Conservation (phyloP, 2,113 vertebrate genomes). For the Camelus bactrianus region DNA sequence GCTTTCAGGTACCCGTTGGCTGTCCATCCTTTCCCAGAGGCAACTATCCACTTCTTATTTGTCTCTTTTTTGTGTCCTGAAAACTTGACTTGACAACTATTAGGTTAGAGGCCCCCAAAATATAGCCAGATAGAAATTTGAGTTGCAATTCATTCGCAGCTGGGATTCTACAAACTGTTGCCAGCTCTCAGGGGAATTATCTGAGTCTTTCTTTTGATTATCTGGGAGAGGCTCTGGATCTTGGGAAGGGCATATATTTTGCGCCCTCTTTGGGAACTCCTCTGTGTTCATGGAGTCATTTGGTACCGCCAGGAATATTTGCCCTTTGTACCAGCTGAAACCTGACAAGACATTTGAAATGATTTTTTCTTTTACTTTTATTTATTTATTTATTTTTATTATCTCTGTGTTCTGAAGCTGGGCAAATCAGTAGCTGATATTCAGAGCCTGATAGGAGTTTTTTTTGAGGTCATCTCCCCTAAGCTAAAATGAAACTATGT, state of each 20-base stretch:
- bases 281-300: neutral
- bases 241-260: neutral
- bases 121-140: neutral
- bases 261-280: neutral
- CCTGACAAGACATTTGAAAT: neutral
- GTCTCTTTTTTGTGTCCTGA: neutral
- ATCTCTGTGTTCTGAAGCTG: neutral
- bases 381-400: too few species aligned
- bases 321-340: neutral
- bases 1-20: neutral
- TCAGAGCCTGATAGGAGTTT: neutral
- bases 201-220: neutral
- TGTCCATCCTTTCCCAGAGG: neutral
- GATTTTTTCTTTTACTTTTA: neutral
- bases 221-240: neutral
- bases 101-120: neutral
- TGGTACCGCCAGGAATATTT: neutral
- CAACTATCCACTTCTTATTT: neutral
- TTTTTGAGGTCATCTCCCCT: neutral
- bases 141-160: neutral
- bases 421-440: neutral
- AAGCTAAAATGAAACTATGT: too few species aligned
- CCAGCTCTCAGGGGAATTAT: too few species aligned
- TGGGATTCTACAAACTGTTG: neutral
- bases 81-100: neutral